Evolutionary conservation across 2,888 invertebrate species (phyloP).

Genomic region (Brachypterus glaber): DNA sequence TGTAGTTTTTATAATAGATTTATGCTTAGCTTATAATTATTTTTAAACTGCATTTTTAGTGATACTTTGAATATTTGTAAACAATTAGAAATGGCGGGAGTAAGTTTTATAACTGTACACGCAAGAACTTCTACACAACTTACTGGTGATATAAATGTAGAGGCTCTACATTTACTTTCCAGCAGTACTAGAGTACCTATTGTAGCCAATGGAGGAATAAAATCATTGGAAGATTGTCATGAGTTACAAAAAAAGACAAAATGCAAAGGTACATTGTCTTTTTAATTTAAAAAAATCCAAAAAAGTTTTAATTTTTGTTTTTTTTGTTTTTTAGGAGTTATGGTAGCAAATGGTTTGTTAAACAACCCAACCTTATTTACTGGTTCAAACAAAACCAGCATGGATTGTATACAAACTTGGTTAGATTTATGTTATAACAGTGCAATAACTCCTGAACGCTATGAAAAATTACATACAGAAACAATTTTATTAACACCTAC

Average conservation of each 20-base stretch:
- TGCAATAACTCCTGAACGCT: slow-evolving; percentile 31
- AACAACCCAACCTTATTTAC: slow-evolving; percentile 85
- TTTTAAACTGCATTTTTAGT: slow-evolving; percentile 31
- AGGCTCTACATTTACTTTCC: slow-evolving; percentile 62
- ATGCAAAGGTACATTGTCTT: slow-evolving; percentile 51
- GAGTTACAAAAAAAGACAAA: slow-evolving; percentile 55
- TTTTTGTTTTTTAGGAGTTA: slow-evolving; percentile 51
- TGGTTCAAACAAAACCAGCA: slow-evolving; percentile 59
- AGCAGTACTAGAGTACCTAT: slow-evolving; percentile 69
- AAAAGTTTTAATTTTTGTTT: slow-evolving; percentile 8
- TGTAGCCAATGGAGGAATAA: slow-evolving; percentile 88
- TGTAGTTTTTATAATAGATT: slow-evolving; percentile 5
- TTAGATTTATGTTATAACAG: slow-evolving; percentile 54
- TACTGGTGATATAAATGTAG: slow-evolving; percentile 59
- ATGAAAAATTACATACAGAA: slow-evolving; percentile 11
- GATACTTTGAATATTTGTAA: slow-evolving; percentile 72
- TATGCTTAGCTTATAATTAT: slow-evolving; percentile 6
- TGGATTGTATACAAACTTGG: slow-evolving; percentile 76
- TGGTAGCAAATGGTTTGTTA: slow-evolving; percentile 86
- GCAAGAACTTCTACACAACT: slow-evolving; percentile 81
- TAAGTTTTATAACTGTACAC: slow-evolving; percentile 82
- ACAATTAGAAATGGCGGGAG: slow-evolving; percentile 75
- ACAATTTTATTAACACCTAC: slow-evolving; percentile 2
- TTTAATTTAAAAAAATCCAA: slow-evolving; percentile 4
- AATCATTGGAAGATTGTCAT: slow-evolving; percentile 60